These are phyloP conservation scores for Blera fallax DNA, from an alignment of 2,888 invertebrate species.

Conservation along the genomic window DNA sequence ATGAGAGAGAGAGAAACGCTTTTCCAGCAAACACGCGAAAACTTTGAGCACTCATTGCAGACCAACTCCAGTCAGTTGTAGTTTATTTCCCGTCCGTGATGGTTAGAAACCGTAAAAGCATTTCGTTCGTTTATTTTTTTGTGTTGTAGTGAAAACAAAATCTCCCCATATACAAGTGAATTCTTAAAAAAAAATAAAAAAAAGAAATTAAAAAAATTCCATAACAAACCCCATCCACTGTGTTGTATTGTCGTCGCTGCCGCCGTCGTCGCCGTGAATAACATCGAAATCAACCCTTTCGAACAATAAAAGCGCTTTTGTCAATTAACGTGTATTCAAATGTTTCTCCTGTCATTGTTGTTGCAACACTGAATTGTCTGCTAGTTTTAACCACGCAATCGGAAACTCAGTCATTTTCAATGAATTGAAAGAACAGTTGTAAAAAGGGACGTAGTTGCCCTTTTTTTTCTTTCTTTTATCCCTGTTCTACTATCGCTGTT, in stretches of 20 bases:
- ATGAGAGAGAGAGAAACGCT: constrained; percentile 24
- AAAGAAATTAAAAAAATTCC: constrained; percentile 42
- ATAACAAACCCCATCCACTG: constrained; percentile 47
- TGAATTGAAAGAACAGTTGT: constrained; percentile 44
- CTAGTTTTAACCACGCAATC: constrained; percentile 51
- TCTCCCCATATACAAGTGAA: constrained; percentile 48
- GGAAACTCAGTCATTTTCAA: constrained; percentile 34
- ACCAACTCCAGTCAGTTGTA: constrained; percentile 63
- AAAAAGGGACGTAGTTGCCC: constrained; percentile 42
- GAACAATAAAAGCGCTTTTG: constrained; percentile 62
- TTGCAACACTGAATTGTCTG: constrained; percentile 19
- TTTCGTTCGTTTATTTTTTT: constrained; percentile 55
- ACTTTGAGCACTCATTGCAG: constrained; percentile 30
- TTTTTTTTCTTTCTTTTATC: constrained; percentile 16
- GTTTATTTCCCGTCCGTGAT: constrained; percentile 64
- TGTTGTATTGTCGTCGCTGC: constrained; percentile 21
- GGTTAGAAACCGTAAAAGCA: constrained; percentile 50
- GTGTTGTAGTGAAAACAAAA: constrained; percentile 51
- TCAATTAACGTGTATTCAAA: constrained; percentile 66
- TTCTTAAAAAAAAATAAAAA: background rate
- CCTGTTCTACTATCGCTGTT: constrained; percentile 21
- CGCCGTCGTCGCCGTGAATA: constrained; percentile 38
- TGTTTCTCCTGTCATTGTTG: constrained; percentile 35
- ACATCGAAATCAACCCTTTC: constrained; percentile 55
- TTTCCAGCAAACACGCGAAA: constrained; percentile 22